phyloP scores from a whole-genome alignment of 2,797 vertebrate species.

The Clarias platycephalus region DNA sequence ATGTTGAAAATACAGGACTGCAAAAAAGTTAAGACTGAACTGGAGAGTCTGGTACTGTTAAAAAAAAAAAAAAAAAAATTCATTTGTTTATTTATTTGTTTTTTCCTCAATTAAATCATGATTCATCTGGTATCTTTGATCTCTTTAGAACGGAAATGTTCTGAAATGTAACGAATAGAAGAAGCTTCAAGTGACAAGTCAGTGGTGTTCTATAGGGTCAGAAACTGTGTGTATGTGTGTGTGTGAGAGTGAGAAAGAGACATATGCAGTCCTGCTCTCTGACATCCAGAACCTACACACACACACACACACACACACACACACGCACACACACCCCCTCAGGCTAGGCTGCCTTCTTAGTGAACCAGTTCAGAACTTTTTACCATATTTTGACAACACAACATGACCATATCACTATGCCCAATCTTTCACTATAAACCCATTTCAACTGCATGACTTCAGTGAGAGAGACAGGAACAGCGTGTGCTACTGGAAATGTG shows the following conservation, averaged over 20 bases:
- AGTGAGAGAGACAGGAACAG: conserved; percentile 26
- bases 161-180: neutral
- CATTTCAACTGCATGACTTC: conserved; percentile 25
- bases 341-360: conserved; percentile 38
- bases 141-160: neutral
- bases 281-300: no score
- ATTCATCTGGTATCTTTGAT: neutral
- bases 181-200: neutral
- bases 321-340: conserved; percentile 32
- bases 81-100: neutral
- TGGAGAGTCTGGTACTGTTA: neutral
- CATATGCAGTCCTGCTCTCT: no score
- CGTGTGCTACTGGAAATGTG: conserved; percentile 9
- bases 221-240: neutral
- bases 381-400: conserved; percentile 38
- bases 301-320: neutral
- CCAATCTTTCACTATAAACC: conserved; percentile 39
- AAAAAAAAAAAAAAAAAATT: no score
- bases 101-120: neutral
- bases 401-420: conserved; percentile 23
- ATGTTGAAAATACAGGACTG: neutral
- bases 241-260: no score
- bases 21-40: neutral
- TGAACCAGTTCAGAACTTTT: conserved; percentile 37
- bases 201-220: conserved; percentile 5